Evolutionary conservation across 2,888 invertebrate genomes (phyloP).

Genomic region (Meiosimyza platycephala): DNA sequence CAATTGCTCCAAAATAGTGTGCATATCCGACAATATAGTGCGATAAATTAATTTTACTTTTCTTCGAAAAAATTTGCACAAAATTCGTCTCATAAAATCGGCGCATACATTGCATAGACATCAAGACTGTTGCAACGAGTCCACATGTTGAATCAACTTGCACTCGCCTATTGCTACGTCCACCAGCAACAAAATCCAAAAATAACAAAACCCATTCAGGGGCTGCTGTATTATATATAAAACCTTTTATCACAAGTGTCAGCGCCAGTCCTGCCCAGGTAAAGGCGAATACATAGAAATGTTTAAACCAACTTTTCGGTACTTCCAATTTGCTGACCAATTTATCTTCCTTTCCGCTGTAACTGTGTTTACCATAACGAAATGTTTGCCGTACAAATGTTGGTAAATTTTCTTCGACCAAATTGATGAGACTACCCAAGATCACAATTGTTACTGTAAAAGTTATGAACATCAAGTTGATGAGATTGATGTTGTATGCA

Average conservation of each 20-base stretch:
- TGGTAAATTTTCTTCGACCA: conserved; percentile 76
- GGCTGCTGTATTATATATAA: conserved; percentile 65
- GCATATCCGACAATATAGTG: conserved; percentile 82
- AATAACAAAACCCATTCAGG: conserved; percentile 66
- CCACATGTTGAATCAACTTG: conserved; percentile 66
- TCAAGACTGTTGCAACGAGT: conserved; percentile 72
- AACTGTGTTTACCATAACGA: conserved; percentile 80
- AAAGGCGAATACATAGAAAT: conserved; percentile 82
- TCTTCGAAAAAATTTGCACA: conserved; percentile 82
- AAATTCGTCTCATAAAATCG: conserved; percentile 85
- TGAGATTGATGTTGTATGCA: conserved; percentile 55
- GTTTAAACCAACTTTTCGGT: conserved; percentile 83
- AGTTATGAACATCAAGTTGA: conserved; percentile 59
- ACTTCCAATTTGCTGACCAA: conserved; percentile 71
- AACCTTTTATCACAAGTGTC: conserved; percentile 60
- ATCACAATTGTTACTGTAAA: conserved; percentile 67
- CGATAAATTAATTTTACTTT: conserved; percentile 80
- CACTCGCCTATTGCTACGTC: conserved; percentile 60
- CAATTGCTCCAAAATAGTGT: conserved; percentile 80
- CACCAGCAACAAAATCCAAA: conserved; percentile 66
- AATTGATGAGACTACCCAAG: conserved; percentile 74
- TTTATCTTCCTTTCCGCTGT: conserved; percentile 67
- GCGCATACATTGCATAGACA: conserved; percentile 78
- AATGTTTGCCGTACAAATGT: conserved; percentile 74
- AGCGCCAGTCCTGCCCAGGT: conserved; percentile 68